Percentiles rank a stretch among this genome's conserved stretches.
phyloP scores from a whole-genome alignment of 2,888 invertebrate genomes.

The Eurytoma adleriae region DNA sequence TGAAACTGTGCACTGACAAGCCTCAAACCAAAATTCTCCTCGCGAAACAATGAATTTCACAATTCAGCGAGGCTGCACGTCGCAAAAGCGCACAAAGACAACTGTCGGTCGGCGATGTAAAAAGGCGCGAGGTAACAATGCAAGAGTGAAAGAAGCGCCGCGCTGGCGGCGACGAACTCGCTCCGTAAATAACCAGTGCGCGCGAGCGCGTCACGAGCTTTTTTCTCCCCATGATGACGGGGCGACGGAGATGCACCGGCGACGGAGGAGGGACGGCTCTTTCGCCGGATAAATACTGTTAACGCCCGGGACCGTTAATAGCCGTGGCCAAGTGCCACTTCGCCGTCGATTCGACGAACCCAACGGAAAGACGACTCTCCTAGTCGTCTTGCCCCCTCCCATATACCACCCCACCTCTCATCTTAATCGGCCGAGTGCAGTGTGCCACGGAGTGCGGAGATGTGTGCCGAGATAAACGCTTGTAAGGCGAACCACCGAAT shows the following conservation, averaged over 20 bases:
- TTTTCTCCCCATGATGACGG: not conserved
- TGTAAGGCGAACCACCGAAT: too few species aligned
- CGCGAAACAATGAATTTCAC: too few species aligned
- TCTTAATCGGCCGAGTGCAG: not conserved
- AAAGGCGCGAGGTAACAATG: too few species aligned
- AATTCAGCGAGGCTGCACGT: too few species aligned
- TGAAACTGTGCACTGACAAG: too few species aligned
- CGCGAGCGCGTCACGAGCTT: too few species aligned
- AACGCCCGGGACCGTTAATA: conserved; percentile 54
- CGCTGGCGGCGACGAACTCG: not conserved
- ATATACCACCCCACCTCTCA: too few species aligned
- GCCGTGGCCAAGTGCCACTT: conserved; percentile 51
- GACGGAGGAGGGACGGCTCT: conserved; percentile 40
- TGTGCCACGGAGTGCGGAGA: not conserved
- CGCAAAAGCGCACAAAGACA: too few species aligned
- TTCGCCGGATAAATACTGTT: conserved; percentile 56
- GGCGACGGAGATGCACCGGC: not conserved
- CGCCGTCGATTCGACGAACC: conserved; percentile 21
- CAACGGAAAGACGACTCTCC: conserved; percentile 11
- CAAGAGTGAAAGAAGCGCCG: too few species aligned
- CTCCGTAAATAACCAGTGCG: not conserved
- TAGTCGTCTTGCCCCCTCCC: too few species aligned
- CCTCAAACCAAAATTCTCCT: too few species aligned
- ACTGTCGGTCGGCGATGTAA: too few species aligned
- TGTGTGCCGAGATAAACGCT: not conserved